These are phyloP conservation scores for Caenorhabditis becei DNA, from an alignment of 2,888 invertebrate genomes.

Conservation along the genomic window DNA sequence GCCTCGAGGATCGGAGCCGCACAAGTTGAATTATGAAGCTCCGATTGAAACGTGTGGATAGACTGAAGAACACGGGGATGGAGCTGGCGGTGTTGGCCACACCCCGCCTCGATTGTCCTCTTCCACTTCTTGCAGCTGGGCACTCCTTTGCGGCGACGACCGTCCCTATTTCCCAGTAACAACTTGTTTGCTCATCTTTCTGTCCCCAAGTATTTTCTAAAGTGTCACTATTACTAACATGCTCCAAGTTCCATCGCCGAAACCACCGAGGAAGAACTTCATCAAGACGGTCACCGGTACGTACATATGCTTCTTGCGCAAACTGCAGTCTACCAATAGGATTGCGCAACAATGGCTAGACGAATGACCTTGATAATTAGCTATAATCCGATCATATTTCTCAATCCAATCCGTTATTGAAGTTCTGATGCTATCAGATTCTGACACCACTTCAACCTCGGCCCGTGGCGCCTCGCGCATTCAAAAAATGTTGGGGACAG, in stretches of 20 bases:
- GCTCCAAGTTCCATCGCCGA: slow-evolving; percentile 28
- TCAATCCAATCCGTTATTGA: too few species aligned
- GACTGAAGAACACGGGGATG: slow-evolving; percentile 2
- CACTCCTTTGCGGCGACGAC: slow-evolving; percentile 10
- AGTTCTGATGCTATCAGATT: too few species aligned
- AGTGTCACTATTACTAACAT: neutral
- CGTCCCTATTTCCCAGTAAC: slow-evolving; percentile 6
- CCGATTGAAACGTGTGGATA: slow-evolving; percentile 45
- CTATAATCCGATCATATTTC: too few species aligned
- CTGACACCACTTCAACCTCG: too few species aligned
- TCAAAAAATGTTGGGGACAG: slow-evolving; percentile 21
- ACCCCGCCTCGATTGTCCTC: slow-evolving; percentile 31
- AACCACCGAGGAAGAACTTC: slow-evolving; percentile 18
- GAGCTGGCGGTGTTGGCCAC: slow-evolving; percentile 34
- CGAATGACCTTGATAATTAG: neutral
- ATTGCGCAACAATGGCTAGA: neutral
- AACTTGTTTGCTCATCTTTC: neutral
- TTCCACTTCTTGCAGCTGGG: slow-evolving; percentile 17
- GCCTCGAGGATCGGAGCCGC: slow-evolving; percentile 18
- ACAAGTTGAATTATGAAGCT: slow-evolving; percentile 57
- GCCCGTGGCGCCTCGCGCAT: too few species aligned
- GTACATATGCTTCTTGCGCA: too few species aligned
- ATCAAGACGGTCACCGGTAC: slow-evolving; percentile 53
- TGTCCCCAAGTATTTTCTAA: neutral
- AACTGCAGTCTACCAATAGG: neutral